These are phyloP conservation scores for Sturnus vulgaris DNA, from an alignment of 2,113 vertebrate species.

Conservation along the genomic window DNA sequence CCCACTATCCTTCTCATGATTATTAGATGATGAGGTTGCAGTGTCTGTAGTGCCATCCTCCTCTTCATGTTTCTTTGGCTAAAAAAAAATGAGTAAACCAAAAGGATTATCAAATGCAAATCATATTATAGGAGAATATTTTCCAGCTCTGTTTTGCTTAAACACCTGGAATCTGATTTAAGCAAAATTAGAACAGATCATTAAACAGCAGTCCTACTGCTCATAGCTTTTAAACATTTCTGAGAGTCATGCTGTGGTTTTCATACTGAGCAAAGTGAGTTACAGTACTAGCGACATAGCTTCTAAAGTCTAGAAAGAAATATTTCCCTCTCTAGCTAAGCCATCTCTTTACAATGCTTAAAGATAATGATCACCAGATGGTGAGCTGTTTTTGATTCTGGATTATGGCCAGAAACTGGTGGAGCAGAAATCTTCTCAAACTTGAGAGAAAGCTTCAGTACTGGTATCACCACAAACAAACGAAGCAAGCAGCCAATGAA, in stretches of 20 bases:
- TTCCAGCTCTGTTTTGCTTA: background rate
- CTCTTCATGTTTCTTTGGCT: slow-evolving; percentile 85
- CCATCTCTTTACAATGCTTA: background rate
- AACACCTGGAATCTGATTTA: slow-evolving; percentile 4
- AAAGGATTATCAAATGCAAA: background rate
- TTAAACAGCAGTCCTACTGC: background rate
- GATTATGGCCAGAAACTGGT: background rate
- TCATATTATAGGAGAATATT: background rate
- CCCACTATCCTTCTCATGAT: slow-evolving; percentile 82
- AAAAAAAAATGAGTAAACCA: slow-evolving; percentile 29
- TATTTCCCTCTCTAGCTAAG: background rate
- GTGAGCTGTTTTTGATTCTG: background rate
- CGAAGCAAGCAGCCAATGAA: background rate
- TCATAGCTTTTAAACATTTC: background rate
- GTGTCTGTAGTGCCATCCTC: slow-evolving; percentile 87
- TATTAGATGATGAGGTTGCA: slow-evolving; percentile 88
- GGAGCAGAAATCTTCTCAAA: background rate
- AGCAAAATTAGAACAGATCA: background rate
- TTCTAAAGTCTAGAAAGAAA: background rate
- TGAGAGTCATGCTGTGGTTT: background rate
- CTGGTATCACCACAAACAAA: background rate
- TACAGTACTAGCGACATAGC: background rate
- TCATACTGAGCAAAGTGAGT: background rate
- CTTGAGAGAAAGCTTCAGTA: background rate
- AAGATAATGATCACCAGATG: slow-evolving; percentile 37